phyloP scores from a whole-genome alignment of 2,888 invertebrate species.

The Adelphocoris suturalis region DNA sequence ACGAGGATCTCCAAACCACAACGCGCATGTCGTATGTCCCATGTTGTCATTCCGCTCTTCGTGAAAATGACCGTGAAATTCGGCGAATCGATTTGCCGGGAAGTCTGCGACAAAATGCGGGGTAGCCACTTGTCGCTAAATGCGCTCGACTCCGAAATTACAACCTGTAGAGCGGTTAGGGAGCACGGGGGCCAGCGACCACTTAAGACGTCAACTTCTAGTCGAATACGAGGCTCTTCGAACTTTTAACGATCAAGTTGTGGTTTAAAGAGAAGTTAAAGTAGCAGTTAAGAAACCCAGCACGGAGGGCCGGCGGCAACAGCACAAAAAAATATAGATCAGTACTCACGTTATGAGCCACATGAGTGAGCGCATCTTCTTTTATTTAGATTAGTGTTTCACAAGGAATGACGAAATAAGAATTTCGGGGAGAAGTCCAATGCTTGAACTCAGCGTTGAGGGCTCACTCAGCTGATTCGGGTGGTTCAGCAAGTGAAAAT shows the following conservation, averaged over 20 bases:
- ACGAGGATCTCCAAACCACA: neutral
- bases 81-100: neutral
- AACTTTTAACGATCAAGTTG: slow-evolving; percentile 36
- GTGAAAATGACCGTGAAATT: slow-evolving; percentile 17
- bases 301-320: neutral
- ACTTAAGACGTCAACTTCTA: slow-evolving; percentile 39
- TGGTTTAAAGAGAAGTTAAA: neutral
- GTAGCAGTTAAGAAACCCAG: neutral
- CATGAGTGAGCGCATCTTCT: no score
- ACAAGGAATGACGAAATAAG: no score
- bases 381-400: no score
- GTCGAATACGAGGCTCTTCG: slow-evolving; percentile 7
- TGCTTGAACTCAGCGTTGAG: no score
- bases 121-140: neutral
- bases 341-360: no score
- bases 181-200: neutral
- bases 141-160: neutral
- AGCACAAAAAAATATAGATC: neutral
- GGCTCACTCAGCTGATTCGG: no score
- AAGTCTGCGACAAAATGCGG: slow-evolving; percentile 3
- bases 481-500: no score
- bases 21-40: slow-evolving; percentile 7
- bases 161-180: neutral
- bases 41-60: neutral
- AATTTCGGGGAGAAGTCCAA: no score